phyloP scores from a whole-genome alignment of 2,113 vertebrate species.

The Formicarius rufipectus region DNA sequence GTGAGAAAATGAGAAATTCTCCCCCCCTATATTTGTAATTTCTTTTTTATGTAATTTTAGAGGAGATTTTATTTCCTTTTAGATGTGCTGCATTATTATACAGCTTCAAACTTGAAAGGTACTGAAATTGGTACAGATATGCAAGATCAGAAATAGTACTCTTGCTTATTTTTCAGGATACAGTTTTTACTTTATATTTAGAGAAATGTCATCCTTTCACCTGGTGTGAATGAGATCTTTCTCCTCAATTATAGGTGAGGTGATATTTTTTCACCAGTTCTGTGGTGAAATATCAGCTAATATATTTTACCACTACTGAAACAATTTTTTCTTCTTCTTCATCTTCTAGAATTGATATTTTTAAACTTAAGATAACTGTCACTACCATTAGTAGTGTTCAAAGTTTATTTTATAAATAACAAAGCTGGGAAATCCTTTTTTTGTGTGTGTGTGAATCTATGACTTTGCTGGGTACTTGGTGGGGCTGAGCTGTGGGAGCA shows the following conservation, averaged over 20 bases:
- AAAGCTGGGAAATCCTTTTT: neutral
- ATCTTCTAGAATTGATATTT: neutral
- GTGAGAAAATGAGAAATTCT: neutral
- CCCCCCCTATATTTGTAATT: neutral
- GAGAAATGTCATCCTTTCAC: neutral
- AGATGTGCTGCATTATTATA: neutral
- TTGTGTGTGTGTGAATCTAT: neutral
- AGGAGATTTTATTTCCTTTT: neutral
- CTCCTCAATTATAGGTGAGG: neutral
- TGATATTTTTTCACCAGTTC: neutral
- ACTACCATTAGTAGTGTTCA: neutral
- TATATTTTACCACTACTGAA: neutral
- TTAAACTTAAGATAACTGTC: neutral
- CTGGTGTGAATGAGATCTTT: neutral
- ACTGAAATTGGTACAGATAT: neutral
- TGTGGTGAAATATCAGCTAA: neutral
- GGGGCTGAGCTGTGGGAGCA: neutral
- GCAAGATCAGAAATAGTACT: neutral
- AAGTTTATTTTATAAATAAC: neutral
- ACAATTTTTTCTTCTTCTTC: neutral
- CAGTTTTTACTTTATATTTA: neutral
- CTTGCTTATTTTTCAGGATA: neutral
- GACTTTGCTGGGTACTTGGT: neutral
- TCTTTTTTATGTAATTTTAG: neutral
- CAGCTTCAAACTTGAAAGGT: neutral